Conservation (phyloP, 2,113 vertebrate species). For the Elephas maximus region DNA sequence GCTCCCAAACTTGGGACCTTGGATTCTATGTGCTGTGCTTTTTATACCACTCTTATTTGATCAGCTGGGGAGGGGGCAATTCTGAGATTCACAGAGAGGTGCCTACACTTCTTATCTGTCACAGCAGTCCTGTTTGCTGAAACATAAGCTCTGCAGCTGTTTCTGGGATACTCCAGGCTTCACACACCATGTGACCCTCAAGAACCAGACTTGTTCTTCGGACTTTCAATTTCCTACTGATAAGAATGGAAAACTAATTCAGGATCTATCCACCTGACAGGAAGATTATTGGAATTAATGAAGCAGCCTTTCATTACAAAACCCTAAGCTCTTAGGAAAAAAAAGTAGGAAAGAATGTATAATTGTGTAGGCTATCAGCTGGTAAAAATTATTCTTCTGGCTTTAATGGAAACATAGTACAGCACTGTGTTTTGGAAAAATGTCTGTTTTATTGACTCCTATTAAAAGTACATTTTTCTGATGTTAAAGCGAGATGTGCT, state of each 20-base stretch:
- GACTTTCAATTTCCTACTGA: not conserved
- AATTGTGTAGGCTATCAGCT: not conserved
- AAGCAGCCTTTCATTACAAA: constrained; percentile 10
- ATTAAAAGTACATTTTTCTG: not conserved
- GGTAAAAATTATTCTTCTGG: not conserved
- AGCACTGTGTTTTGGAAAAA: not conserved
- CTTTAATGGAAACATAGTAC: not conserved
- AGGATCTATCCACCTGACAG: not conserved
- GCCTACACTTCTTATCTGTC: not conserved
- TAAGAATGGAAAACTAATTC: not conserved
- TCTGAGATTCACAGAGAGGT: not conserved
- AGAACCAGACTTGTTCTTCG: not conserved
- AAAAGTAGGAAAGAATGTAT: not conserved
- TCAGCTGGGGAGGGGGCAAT: not conserved
- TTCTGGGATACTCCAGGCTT: not conserved
- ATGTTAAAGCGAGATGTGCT: not conserved
- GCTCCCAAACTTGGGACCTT: not conserved
- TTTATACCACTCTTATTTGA: not conserved
- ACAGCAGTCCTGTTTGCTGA: not conserved
- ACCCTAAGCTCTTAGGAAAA: not conserved
- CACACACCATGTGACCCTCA: not conserved
- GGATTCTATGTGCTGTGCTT: not conserved
- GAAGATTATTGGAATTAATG: not conserved
- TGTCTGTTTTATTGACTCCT: not conserved
- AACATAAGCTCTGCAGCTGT: rapidly evolving